phyloP scores from a whole-genome alignment of 2,888 invertebrate genomes.

The Operophtera brumata region DNA sequence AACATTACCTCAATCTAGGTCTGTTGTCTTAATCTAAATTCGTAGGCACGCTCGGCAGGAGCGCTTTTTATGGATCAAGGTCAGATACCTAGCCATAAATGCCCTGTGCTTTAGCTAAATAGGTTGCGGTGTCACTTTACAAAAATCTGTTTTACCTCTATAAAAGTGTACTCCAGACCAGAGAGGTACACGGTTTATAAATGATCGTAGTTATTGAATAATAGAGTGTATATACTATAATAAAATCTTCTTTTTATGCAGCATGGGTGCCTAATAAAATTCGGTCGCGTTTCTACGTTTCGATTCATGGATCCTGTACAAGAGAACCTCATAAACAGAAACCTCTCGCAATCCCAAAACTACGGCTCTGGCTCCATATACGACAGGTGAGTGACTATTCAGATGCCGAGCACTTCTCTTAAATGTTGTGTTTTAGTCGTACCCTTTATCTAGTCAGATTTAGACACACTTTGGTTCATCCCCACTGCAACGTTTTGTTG shows the following conservation, averaged over 20 bases:
- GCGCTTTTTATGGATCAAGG: slow-evolving; percentile 38
- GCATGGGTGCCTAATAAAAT: slow-evolving; percentile 92
- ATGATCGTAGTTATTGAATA: background rate
- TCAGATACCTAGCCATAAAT: slow-evolving; percentile 26
- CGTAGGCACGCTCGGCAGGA: slow-evolving; percentile 26
- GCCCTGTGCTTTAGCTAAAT: slow-evolving; percentile 29
- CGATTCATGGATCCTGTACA: slow-evolving; percentile 91
- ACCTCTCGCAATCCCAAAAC: slow-evolving; percentile 86
- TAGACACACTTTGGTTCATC: slow-evolving; percentile 41
- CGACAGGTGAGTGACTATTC: slow-evolving; percentile 84
- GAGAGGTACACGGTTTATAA: background rate
- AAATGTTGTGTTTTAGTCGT: slow-evolving; percentile 56
- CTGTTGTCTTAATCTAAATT: slow-evolving; percentile 6
- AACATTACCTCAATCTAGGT: background rate
- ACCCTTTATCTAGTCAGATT: slow-evolving; percentile 38
- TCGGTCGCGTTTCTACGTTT: slow-evolving; percentile 92
- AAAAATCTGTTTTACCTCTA: slow-evolving; percentile 11
- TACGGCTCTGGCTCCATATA: slow-evolving; percentile 89
- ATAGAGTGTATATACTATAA: background rate
- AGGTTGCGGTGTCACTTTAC: slow-evolving; percentile 30
- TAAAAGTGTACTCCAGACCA: slow-evolving; percentile 2
- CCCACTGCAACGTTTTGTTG: slow-evolving; percentile 50
- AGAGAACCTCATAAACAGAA: slow-evolving; percentile 88
- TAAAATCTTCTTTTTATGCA: slow-evolving; percentile 52
- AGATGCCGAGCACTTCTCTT: slow-evolving; percentile 25